Base-by-base conservation (phyloP, 2,888 invertebrate species). In the Tipula lateralis region DNA sequence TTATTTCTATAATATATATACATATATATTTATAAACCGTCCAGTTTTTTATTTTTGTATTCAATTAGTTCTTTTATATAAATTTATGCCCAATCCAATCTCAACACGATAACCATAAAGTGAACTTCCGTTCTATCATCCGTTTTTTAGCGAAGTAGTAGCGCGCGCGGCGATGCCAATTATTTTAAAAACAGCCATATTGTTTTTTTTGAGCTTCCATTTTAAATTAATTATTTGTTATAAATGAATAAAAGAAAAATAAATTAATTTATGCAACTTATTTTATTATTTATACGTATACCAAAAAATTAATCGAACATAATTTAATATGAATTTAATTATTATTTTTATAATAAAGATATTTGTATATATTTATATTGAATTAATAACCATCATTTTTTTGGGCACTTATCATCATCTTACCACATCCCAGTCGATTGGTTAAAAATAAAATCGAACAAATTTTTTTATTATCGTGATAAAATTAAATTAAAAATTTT, bases 121-220 rank as follows among this genome's bases (percentile, higher is more conserved):
- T 9, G 24, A 24, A 9, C 19, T 66, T 66, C 66, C 66, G 24
- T 66, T 36, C 16, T 3, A 36, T n/a, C 32, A 66, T 24, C 5
- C 66, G 24, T 66, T 24, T 66, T 66, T 13, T 24, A n/a, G n/a
- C n/a, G n/a, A n/a, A n/a, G 5, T 66, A 6, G 24, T 66, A 66
- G 66, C 24, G 66, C n/a, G n/a, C n/a, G n/a, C n/a, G n/a, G n/a
- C n/a, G n/a, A 24, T 66, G 24, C 66, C 66, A 66, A 66, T 66
- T 19, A 66, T 24, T 66, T 66, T 24, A 66, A 66, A 50, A 66
- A 66, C 66, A 6, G 66, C 66, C 66, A 24, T 66, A 24, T 66
- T 9, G 66, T 66, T 66, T 66, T n/a, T n/a, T 66, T 66, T 66
- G 66, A 66, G 66, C 66, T 66, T 66, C 66, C 66, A 66, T 66